Evolutionary conservation across 2,797 vertebrate genomes (phyloP).

Genomic region (Acrossocheilus fasciatus): DNA sequence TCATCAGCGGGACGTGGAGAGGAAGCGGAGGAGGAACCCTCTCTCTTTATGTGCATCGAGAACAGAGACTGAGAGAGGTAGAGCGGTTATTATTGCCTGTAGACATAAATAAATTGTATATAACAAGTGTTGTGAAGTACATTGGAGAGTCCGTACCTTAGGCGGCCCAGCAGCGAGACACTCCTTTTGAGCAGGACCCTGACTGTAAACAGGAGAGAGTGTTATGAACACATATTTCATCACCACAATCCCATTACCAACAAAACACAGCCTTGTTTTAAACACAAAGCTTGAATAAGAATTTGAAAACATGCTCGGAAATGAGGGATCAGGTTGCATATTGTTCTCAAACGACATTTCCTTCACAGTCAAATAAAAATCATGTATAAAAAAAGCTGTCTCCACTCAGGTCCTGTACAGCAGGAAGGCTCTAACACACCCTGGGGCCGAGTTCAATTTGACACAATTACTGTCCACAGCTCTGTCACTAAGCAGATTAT

Average conservation of each 20-base stretch:
- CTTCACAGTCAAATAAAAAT: constrained; percentile 16
- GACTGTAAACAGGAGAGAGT: constrained; percentile 78
- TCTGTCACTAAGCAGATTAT: constrained; percentile 87
- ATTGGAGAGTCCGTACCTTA: constrained; percentile 77
- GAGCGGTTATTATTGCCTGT: constrained; percentile 17
- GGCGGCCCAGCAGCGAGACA: constrained; percentile 80
- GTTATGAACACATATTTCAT: constrained; percentile 49
- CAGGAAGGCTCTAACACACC: constrained; percentile 62
- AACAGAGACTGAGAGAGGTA: constrained; percentile 83
- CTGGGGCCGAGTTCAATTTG: constrained; percentile 90
- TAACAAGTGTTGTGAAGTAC: constrained; percentile 40
- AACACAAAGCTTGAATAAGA: neutral
- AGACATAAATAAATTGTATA: constrained; percentile 15
- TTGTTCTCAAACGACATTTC: neutral
- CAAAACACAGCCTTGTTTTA: neutral
- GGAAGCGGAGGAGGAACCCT: constrained; percentile 88
- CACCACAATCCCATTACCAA: constrained; percentile 2
- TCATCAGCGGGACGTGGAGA: constrained; percentile 90
- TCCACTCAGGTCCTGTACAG: constrained; percentile 21
- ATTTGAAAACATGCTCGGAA: neutral
- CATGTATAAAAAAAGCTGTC: constrained; percentile 31
- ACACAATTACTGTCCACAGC: constrained; percentile 92
- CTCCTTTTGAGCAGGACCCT: constrained; percentile 84
- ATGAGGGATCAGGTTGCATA: neutral
- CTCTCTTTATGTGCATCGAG: constrained; percentile 93